Conservation (phyloP, 2,113 vertebrate genomes). For the Nothoprocta pentlandii region DNA sequence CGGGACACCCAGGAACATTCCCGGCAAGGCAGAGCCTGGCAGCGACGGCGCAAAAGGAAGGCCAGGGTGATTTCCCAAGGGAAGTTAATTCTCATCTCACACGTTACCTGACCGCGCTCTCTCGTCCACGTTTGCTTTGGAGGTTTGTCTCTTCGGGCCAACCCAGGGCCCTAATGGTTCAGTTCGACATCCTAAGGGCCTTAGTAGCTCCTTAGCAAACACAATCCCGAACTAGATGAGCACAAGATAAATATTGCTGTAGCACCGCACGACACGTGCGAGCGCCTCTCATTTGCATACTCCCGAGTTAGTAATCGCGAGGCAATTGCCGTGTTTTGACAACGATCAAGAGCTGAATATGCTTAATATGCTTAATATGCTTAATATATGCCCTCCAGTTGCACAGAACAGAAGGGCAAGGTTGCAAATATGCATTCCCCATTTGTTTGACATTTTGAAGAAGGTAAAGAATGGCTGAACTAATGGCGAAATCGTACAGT, state of each 20-base stretch:
- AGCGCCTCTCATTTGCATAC: constrained; percentile 22
- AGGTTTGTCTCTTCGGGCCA: neutral
- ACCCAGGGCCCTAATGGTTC: neutral
- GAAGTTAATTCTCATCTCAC: neutral
- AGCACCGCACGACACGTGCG: neutral
- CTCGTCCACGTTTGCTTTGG: neutral
- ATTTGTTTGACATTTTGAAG: constrained; percentile 66
- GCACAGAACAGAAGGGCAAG: constrained; percentile 57
- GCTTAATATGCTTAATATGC: constrained; percentile 56
- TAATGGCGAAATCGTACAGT: constrained; percentile 61
- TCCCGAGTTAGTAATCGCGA: constrained; percentile 42
- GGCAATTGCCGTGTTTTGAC: constrained; percentile 56
- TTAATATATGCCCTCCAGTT: constrained; percentile 54
- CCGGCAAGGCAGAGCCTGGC: neutral
- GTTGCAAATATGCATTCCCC: constrained; percentile 48
- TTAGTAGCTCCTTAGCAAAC: constrained; percentile 10
- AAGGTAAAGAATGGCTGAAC: constrained; percentile 55
- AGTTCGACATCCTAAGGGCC: neutral
- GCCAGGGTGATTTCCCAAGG: neutral
- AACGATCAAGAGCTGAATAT: constrained; percentile 37
- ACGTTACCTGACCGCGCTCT: neutral
- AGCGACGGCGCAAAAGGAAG: neutral
- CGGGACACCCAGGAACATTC: neutral
- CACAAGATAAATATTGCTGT: constrained; percentile 35
- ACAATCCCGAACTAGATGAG: neutral